Evolutionary conservation across 2,888 invertebrate genomes (phyloP).

Genomic region (Trichogramma evanescens): DNA sequence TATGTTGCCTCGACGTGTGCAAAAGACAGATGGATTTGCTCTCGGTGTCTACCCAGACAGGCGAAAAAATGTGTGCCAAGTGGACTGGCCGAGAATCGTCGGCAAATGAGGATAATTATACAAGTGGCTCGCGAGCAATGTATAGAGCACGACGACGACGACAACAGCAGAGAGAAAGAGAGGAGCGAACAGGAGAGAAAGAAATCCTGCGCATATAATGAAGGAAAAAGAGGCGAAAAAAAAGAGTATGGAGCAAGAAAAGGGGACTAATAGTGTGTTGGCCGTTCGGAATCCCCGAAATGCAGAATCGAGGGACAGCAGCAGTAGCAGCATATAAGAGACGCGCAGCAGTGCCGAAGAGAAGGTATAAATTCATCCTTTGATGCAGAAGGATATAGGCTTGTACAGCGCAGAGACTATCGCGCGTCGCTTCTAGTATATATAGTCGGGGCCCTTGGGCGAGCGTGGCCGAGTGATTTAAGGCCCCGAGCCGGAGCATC

Average conservation of each 20-base stretch:
- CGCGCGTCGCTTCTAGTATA: too few relatives aligned
- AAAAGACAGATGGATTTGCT: constrained; percentile 23
- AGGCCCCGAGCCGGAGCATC: too few relatives aligned
- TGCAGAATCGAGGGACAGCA: constrained; percentile 20
- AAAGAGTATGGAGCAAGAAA: background rate
- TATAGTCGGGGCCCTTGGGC: too few relatives aligned
- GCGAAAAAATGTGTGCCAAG: background rate
- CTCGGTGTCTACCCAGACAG: constrained; percentile 6
- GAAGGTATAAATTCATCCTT: constrained; percentile 41
- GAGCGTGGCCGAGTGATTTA: too few relatives aligned
- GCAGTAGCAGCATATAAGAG: constrained; percentile 2
- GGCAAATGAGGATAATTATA: constrained; percentile 19
- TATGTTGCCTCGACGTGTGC: constrained; percentile 20
- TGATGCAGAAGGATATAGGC: constrained; percentile 2
- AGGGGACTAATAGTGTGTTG: background rate
- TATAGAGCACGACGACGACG: background rate
- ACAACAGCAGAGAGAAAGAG: constrained; percentile 1
- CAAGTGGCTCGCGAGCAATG: constrained; percentile 6
- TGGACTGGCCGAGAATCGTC: background rate
- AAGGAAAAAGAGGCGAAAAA: background rate
- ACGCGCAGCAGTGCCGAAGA: constrained; percentile 32
- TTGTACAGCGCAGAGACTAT: too few relatives aligned
- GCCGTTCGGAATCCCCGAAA: constrained; percentile 38
- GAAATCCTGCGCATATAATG: constrained; percentile 6
- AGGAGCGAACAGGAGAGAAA: background rate